Percentiles rank a stretch among this genome's conserved stretches.
Conservation (phyloP, 2,113 vertebrate genomes). For the Sphaerodactylus townsendi region DNA sequence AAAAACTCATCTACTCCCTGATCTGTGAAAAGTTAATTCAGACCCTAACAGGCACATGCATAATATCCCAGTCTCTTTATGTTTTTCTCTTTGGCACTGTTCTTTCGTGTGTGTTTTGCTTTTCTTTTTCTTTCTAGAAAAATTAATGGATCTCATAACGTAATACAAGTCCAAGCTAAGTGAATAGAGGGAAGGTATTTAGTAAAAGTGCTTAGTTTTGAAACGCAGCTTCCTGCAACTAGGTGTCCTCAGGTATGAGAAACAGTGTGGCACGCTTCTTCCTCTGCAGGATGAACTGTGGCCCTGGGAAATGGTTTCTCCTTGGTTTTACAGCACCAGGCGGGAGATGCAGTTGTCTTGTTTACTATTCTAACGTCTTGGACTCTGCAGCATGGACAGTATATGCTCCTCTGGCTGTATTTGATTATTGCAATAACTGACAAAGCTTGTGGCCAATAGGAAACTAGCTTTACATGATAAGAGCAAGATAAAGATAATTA, state of each 20-base stretch:
- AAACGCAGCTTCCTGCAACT: neutral
- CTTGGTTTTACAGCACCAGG: neutral
- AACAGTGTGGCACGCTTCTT: neutral
- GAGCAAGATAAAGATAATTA: neutral
- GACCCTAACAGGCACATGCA: too few relatives aligned
- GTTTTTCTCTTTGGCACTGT: neutral
- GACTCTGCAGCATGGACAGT: neutral
- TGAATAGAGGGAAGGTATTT: neutral
- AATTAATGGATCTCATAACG: neutral
- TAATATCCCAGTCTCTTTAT: too few relatives aligned
- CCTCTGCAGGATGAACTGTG: neutral
- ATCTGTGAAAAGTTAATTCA: neutral
- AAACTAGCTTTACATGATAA: neutral
- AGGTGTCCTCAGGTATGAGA: neutral
- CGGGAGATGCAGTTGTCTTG: neutral
- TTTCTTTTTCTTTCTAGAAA: neutral
- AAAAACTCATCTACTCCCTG: neutral
- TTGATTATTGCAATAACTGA: neutral
- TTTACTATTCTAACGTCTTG: neutral
- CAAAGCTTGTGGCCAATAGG: neutral
- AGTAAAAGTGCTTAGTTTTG: neutral
- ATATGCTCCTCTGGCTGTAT: neutral
- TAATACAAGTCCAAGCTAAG: neutral
- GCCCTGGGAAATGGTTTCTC: neutral
- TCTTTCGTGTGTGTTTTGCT: neutral